These are phyloP conservation scores for Latrodectus geometricus DNA, from an alignment of 1,140 invertebrate genomes.

Conservation along the genomic window DNA sequence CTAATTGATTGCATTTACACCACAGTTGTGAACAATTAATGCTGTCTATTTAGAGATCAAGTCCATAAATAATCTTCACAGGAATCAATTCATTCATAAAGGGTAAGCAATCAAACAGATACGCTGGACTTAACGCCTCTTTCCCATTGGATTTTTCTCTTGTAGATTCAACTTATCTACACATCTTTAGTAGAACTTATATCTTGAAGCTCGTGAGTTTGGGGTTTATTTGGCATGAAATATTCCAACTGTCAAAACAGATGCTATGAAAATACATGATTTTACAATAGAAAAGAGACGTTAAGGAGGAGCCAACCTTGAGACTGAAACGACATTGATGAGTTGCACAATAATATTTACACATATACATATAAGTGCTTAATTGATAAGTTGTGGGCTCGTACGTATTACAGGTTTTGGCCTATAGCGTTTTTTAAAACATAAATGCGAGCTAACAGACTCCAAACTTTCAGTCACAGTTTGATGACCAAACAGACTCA, in stretches of 20 bases:
- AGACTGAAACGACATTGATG: slow-evolving; percentile 45
- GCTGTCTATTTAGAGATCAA: neutral
- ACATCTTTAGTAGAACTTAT: slow-evolving; percentile 26
- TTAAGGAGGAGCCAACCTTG: no score
- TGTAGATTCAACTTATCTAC: neutral
- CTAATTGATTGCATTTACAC: slow-evolving; percentile 3
- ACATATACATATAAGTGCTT: slow-evolving; percentile 59
- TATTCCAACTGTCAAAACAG: slow-evolving; percentile 17
- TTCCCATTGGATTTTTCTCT: neutral
- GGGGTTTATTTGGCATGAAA: slow-evolving; percentile 46
- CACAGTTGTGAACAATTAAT: neutral
- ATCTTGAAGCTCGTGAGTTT: slow-evolving; percentile 53
- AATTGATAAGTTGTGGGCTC: slow-evolving; percentile 38
- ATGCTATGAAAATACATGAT: slow-evolving; percentile 54
- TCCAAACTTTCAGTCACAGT: no score
- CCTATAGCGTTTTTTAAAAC: slow-evolving; percentile 36
- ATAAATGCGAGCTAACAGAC: no score
- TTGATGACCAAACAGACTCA: no score
- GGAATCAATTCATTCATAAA: no score
- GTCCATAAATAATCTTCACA: no score
- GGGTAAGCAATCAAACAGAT: no score
- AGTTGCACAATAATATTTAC: slow-evolving; percentile 56
- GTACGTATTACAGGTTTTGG: slow-evolving; percentile 57
- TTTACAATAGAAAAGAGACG: slow-evolving; percentile 15
- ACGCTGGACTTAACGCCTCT: slow-evolving; percentile 31